phyloP scores from a whole-genome alignment of 2,113 vertebrate species.

The Lipophrys pholis region DNA sequence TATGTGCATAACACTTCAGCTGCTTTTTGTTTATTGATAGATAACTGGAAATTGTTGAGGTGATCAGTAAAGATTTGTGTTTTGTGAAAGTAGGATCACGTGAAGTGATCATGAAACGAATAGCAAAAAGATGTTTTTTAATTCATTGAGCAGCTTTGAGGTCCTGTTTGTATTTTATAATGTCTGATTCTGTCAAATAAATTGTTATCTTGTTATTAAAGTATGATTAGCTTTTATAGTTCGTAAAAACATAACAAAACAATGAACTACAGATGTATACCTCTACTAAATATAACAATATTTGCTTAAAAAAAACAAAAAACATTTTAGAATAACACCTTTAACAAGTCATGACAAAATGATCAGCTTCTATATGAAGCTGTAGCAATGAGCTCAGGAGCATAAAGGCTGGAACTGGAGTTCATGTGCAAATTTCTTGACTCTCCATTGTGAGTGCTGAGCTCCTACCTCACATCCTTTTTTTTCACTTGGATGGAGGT shows the following conservation, averaged over 20 bases:
- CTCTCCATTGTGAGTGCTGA: too few relatives aligned
- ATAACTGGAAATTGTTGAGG: slow-evolving; percentile 27
- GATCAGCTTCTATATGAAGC: too few relatives aligned
- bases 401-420: too few relatives aligned
- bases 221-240: background rate
- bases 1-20: slow-evolving; percentile 30
- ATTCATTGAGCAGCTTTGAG: slow-evolving; percentile 3
- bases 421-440: too few relatives aligned
- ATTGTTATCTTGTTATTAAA: background rate
- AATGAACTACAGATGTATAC: background rate
- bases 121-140: slow-evolving; percentile 8
- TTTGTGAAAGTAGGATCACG: slow-evolving; percentile 23
- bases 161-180: background rate
- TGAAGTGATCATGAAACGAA: slow-evolving; percentile 11
- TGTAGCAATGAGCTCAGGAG: too few relatives aligned
- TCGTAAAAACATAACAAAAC: background rate
- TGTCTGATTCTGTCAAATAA: background rate
- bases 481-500: too few relatives aligned
- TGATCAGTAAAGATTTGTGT: slow-evolving; percentile 24
- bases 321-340: too few relatives aligned
- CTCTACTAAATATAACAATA: background rate
- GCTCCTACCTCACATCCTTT: too few relatives aligned
- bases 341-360: too few relatives aligned
- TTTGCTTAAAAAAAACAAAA: background rate
- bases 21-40: slow-evolving; percentile 35